Conservation (phyloP, 2,888 invertebrate species). For the Folsomia manolachei region DNA sequence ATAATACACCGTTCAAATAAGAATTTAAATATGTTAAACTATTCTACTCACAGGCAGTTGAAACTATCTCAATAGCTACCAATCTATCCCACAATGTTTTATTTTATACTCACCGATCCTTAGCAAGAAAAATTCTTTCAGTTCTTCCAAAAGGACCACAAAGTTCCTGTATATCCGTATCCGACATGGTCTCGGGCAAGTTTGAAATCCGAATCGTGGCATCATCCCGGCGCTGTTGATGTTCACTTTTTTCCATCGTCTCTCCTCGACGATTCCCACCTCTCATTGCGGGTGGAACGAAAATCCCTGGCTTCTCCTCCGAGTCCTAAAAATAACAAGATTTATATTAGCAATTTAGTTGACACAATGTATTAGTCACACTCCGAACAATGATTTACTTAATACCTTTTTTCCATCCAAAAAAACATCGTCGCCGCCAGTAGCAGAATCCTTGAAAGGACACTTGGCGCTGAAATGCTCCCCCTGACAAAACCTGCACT, state of each 20-base stretch:
- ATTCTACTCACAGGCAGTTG: too few species aligned
- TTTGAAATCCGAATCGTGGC: constrained; percentile 96
- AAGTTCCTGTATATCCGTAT: constrained; percentile 91
- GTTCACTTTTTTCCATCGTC: constrained; percentile 58
- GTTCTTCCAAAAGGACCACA: constrained; percentile 92
- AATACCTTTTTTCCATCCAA: constrained; percentile 11
- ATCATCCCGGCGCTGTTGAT: constrained; percentile 78
- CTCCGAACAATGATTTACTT: background rate
- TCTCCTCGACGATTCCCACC: constrained; percentile 71
- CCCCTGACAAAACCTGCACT: constrained; percentile 86
- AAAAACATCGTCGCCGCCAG: background rate
- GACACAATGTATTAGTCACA: background rate
- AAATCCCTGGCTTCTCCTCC: constrained; percentile 55
- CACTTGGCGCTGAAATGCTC: constrained; percentile 99
- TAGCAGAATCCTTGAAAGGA: constrained; percentile 89
- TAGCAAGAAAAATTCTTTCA: constrained; percentile 90
- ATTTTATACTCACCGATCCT: constrained; percentile 62
- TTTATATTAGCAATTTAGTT: too few species aligned
- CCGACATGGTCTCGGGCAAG: constrained; percentile 87
- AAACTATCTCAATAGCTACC: background rate
- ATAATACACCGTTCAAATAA: too few species aligned
- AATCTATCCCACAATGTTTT: background rate
- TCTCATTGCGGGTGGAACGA: constrained; percentile 81
- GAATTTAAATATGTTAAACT: too few species aligned
- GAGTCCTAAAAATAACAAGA: constrained; percentile 30